Base-by-base conservation (phyloP, 2,113 vertebrate genomes). In the Machaerirhynchus nigripectus region DNA sequence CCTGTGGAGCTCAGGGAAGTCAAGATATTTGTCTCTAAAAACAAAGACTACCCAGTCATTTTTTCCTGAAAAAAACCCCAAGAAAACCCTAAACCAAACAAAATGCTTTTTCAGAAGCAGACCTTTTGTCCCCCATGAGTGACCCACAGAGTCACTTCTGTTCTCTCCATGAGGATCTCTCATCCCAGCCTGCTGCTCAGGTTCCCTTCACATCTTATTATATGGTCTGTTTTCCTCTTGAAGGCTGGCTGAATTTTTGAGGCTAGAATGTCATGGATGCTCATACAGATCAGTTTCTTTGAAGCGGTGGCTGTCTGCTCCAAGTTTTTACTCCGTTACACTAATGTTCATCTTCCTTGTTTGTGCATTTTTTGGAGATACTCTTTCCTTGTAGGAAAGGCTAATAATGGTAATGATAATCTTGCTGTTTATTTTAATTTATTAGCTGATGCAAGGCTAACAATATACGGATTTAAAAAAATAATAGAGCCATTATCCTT, bases 371-470 rank as follows among this genome's bases (percentile, higher is more conserved):
- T 88, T 71, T 80, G 47, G 50, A 55, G 37, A 15, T 78, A 21
- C 14, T 22, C 23, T 69, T 59, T 53, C n/a, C 33, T 61, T 39
- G 7, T 91, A 70, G n/a, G 31, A 59, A 76, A 77, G 27, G 23
- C 76, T 65, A 11, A 42, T 89, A 59, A 33, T 63, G 17, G 17
- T 75, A 82, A 30, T 47, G 11, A 74, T 67, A 50, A 28, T 60
- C 27, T 82, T 60, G 24, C 27, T 87, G 49, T 61, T 93, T 84
- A 59, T 64, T 77, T 91, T 88, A 69, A 49, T 64, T 65, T 81
- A 81, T 81, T 81, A 81, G 40, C 44, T 31, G 17, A 56, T 78
- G 22, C 13, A 81, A 94, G 21, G 28, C 40, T 82, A 77, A 31
- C 28, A 74, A 70, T 21, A 37, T 30, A 64, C 7, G 20, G 52